Percentiles rank a stretch among this genome's conserved stretches.
These are phyloP conservation scores for Acromyrmex charruanus DNA, from an alignment of 1,140 invertebrate genomes.

Conservation along the genomic window DNA sequence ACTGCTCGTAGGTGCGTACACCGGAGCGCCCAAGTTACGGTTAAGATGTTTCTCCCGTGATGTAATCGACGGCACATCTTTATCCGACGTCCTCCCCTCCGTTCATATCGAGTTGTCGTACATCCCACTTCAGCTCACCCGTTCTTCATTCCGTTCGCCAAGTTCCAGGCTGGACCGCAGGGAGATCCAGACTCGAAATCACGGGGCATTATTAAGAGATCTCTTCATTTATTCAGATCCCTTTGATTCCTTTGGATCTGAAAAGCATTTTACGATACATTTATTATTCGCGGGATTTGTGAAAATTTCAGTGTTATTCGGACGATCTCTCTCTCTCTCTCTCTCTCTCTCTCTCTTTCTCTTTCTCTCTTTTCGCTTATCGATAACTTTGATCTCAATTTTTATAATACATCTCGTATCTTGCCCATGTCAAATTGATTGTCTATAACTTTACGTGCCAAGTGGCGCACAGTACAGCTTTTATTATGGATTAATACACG, in stretches of 20 bases:
- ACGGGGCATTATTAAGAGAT: constrained; percentile 9
- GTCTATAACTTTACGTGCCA: neutral
- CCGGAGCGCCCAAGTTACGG: constrained; percentile 74
- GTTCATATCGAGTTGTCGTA: neutral
- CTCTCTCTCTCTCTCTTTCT: neutral
- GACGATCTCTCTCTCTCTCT: neutral
- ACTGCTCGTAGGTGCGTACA: constrained; percentile 76
- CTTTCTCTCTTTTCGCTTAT: neutral
- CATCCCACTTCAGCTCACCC: neutral
- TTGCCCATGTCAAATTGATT: neutral
- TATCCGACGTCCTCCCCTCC: constrained; percentile 4
- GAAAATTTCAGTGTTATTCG: constrained; percentile 27
- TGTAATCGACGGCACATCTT: constrained; percentile 73
- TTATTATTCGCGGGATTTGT: constrained; percentile 26
- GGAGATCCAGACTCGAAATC: neutral
- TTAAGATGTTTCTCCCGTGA: constrained; percentile 82
- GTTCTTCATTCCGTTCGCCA: constrained; percentile 14
- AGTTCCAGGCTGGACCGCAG: neutral
- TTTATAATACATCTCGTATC: neutral
- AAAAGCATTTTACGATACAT: constrained; percentile 17
- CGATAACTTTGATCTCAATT: constrained; percentile 17
- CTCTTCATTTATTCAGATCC: constrained; percentile 29
- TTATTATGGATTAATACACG: constrained; percentile 41
- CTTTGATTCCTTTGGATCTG: constrained; percentile 28
- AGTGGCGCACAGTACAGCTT: neutral